Conservation (phyloP, 2,113 vertebrate genomes). For the Ornithorhynchus anatinus region DNA sequence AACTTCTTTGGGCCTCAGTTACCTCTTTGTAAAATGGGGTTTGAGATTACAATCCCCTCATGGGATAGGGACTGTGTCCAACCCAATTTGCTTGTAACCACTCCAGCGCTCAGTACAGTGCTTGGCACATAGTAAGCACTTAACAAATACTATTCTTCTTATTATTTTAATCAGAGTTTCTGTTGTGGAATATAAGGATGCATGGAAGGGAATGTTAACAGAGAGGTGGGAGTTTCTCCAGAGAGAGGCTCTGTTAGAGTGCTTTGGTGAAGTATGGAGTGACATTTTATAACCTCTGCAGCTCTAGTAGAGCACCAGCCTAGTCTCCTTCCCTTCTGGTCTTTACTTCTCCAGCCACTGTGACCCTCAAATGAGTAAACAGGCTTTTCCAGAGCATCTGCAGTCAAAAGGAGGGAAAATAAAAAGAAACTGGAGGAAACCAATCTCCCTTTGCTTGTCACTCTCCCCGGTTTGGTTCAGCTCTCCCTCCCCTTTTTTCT, state of each 20-base stretch:
- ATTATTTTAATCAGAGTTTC: too few species aligned
- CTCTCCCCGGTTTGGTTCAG: conserved; percentile 12
- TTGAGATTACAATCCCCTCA: too few species aligned
- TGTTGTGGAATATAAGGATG: too few species aligned
- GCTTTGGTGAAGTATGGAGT: background rate
- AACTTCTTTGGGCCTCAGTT: too few species aligned
- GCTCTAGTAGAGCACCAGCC: background rate
- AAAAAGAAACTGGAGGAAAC: conserved; percentile 19
- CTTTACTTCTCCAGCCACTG: background rate
- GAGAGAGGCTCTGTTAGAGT: background rate
- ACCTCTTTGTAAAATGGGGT: too few species aligned
- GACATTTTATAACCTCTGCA: background rate
- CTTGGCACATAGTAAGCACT: too few species aligned
- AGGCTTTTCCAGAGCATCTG: conserved; percentile 22
- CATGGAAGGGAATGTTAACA: background rate
- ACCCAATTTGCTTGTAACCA: too few species aligned
- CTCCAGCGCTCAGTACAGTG: too few species aligned
- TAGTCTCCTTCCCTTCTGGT: background rate
- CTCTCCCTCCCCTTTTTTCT: conserved; percentile 4
- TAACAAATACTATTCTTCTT: too few species aligned
- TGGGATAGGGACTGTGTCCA: too few species aligned
- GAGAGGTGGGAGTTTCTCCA: background rate
- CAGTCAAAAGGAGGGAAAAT: background rate
- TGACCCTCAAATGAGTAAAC: conserved; percentile 21
- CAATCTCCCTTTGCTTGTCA: background rate